Conservation (phyloP, 1,140 invertebrate species). For the Phocides pigmalion region DNA sequence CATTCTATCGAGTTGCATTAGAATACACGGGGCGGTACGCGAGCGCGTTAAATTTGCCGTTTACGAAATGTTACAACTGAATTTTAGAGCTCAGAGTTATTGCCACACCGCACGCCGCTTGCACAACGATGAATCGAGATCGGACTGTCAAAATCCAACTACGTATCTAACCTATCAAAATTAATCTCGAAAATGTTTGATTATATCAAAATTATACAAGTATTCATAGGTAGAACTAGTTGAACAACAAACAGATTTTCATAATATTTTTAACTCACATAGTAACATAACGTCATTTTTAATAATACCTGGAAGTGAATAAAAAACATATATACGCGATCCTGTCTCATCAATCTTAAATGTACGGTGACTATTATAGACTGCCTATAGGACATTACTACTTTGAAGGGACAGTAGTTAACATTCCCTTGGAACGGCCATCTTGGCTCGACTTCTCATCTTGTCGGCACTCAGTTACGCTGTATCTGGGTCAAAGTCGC, state of each 20-base stretch:
- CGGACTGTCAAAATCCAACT: constrained; percentile 59
- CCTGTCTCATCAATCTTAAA: background rate
- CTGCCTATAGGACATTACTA: constrained; percentile 2
- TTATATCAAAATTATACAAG: constrained; percentile 21
- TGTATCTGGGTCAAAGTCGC: constrained; percentile 76
- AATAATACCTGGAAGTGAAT: no score
- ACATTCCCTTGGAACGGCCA: constrained; percentile 63
- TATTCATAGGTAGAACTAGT: background rate
- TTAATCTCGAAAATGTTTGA: constrained; percentile 26
- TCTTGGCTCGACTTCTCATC: constrained; percentile 50
- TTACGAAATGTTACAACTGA: constrained; percentile 79
- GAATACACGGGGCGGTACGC: constrained; percentile 72
- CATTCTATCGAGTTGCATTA: constrained; percentile 75
- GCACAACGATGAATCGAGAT: constrained; percentile 73
- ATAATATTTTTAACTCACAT: background rate
- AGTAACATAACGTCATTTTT: no score
- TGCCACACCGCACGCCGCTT: constrained; percentile 68
- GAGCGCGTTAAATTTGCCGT: constrained; percentile 76
- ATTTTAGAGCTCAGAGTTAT: constrained; percentile 73
- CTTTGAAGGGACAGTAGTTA: constrained; percentile 31
- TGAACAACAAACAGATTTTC: background rate
- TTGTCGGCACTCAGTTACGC: constrained; percentile 50
- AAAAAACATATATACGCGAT: no score
- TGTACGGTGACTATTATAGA: background rate
- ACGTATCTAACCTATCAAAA: constrained; percentile 40